phyloP scores from a whole-genome alignment of 2,888 invertebrate species.

The Monoplex corrugatus region DNA sequence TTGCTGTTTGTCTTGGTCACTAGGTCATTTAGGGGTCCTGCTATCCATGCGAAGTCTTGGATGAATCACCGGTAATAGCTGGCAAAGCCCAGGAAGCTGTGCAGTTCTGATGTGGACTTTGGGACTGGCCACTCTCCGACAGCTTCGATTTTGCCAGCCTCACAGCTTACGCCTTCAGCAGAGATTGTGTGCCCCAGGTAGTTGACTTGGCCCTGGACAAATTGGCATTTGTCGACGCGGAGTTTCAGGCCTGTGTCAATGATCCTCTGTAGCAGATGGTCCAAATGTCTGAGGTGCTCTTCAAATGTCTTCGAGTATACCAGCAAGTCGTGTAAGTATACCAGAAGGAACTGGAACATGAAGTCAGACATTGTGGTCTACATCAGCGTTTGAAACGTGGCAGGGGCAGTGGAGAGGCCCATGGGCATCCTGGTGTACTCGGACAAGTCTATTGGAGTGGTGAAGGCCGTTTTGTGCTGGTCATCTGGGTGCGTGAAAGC shows the following conservation, averaged over 20 bases:
- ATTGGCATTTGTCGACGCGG: constrained; percentile 58
- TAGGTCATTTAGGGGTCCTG: constrained; percentile 53
- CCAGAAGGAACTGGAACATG: constrained; percentile 42
- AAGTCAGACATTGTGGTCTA: constrained; percentile 49
- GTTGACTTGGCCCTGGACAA: constrained; percentile 43
- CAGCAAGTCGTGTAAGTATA: constrained; percentile 52
- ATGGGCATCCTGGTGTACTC: constrained; percentile 54
- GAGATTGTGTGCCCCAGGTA: constrained; percentile 58
- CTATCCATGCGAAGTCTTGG: constrained; percentile 53
- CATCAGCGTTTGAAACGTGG: constrained; percentile 55
- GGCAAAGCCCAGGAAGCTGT: constrained; percentile 54
- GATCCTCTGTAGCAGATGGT: constrained; percentile 57
- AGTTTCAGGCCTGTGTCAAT: constrained; percentile 55
- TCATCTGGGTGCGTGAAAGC: constrained; percentile 53
- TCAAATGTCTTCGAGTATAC: constrained; percentile 56
- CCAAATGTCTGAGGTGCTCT: constrained; percentile 57
- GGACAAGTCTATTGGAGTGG: constrained; percentile 53
- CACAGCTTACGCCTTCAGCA: constrained; percentile 42
- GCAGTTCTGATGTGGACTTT: constrained; percentile 22
- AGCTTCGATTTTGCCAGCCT: constrained; percentile 47
- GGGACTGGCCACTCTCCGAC: constrained; percentile 45
- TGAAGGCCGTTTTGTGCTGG: constrained; percentile 58
- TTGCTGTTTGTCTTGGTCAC: constrained; percentile 50
- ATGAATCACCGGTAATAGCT: constrained; percentile 58
- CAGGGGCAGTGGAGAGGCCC: constrained; percentile 44